A percentile compares a stretch with the other conserved stretches of the same genome.
These are phyloP conservation scores for Ornithoptera alexandrae DNA, from an alignment of 2,888 invertebrate genomes.

Conservation along the genomic window DNA sequence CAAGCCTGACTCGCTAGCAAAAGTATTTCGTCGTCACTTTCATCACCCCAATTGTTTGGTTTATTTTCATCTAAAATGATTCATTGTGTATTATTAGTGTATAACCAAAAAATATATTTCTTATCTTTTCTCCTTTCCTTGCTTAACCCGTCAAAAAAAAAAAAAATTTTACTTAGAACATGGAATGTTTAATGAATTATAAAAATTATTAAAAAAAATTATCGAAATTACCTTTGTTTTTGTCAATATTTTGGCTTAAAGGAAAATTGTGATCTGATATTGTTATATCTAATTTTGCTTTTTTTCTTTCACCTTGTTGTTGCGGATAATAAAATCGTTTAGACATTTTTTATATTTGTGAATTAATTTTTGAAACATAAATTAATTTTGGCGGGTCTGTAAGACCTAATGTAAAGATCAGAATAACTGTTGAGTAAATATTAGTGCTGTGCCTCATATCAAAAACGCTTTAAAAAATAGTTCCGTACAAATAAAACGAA, in stretches of 20 bases:
- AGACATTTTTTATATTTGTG: slow-evolving; percentile 51
- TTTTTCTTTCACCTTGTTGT: slow-evolving; percentile 63
- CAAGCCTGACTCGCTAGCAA: slow-evolving; percentile 73
- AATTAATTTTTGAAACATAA: slow-evolving; percentile 2
- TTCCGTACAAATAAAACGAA: too few relatives aligned
- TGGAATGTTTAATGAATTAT: too few relatives aligned
- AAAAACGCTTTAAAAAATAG: too few relatives aligned
- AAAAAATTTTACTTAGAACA: too few relatives aligned
- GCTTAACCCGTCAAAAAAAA: too few relatives aligned
- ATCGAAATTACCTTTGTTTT: slow-evolving; percentile 49
- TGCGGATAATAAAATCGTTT: slow-evolving; percentile 59
- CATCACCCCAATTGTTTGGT: slow-evolving; percentile 67
- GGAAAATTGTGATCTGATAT: slow-evolving; percentile 72
- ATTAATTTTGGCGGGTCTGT: slow-evolving; percentile 29
- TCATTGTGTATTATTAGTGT: background rate
- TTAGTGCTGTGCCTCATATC: too few relatives aligned
- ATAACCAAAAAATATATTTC: background rate
- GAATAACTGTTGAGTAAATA: background rate
- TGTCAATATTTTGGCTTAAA: slow-evolving; percentile 60
- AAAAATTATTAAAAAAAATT: background rate
- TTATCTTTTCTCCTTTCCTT: background rate
- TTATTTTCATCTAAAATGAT: slow-evolving; percentile 40
- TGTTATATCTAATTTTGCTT: slow-evolving; percentile 64
- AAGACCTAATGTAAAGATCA: background rate
- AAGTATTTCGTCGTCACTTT: slow-evolving; percentile 71